A percentile compares a stretch with the other conserved stretches of the same genome.
phyloP scores from a whole-genome alignment of 1,140 invertebrate genomes.

The Ceratosolen solmsi region DNA sequence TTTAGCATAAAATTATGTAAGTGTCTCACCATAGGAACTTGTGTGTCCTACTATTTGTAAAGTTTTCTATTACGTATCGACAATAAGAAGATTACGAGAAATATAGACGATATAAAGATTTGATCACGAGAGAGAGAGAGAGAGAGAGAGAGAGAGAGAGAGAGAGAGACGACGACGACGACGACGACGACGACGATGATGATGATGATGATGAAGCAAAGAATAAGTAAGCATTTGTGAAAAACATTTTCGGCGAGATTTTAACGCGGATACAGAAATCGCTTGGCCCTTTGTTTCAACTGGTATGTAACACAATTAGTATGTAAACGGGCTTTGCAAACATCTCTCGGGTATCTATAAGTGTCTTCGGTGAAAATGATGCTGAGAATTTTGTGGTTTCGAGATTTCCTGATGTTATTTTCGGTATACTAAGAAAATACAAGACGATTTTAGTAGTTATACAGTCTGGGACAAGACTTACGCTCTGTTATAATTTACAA shows the following conservation, averaged over 20 bases:
- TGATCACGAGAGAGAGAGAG: not conserved
- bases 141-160: not conserved
- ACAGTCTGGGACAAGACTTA: not conserved
- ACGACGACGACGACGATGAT: too few species aligned
- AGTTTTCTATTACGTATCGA: not conserved
- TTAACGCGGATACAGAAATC: not conserved
- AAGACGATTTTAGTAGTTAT: constrained; percentile 24
- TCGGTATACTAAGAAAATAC: constrained; percentile 13
- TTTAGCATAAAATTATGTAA: not conserved
- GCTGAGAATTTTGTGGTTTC: constrained; percentile 35
- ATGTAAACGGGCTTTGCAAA: not conserved
- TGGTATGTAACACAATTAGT: not conserved
- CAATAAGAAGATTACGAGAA: not conserved
- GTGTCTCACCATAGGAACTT: not conserved
- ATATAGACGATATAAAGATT: not conserved
- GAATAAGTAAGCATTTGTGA: not conserved
- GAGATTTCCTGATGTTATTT: constrained; percentile 39
- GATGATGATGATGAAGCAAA: not conserved
- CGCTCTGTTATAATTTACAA: not conserved
- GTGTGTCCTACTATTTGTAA: not conserved
- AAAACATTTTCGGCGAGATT: constrained; percentile 11
- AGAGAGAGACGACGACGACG: not conserved
- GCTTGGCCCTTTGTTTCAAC: not conserved
- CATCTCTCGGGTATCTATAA: constrained; percentile 27
- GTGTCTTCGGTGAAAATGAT: not conserved